Percentiles rank a stretch among this genome's conserved stretches.
Evolutionary conservation across 2,888 invertebrate species (phyloP).

Genomic region (Malthinus seriepunctatus): DNA sequence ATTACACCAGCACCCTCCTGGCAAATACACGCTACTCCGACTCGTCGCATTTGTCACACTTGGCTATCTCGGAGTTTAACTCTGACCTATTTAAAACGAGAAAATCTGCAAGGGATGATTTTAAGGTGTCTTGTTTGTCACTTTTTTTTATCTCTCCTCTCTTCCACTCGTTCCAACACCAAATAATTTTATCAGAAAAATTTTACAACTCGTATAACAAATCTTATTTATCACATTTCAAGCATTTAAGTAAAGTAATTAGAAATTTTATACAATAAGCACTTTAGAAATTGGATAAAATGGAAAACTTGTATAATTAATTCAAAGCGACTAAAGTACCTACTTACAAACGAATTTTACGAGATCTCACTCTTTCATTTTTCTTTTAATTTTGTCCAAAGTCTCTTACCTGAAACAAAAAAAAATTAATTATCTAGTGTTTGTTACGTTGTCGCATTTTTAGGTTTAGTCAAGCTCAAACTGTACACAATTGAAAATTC

Average conservation of each 20-base stretch:
- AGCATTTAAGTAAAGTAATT: too few species aligned
- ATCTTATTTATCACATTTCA: too few species aligned
- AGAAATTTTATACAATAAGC: too few species aligned
- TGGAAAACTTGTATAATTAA: too few species aligned
- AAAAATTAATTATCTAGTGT: too few species aligned
- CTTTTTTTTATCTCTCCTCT: too few species aligned
- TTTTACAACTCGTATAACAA: neutral
- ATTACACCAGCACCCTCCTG: slow-evolving; percentile 21
- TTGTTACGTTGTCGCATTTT: too few species aligned
- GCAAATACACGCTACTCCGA: slow-evolving; percentile 28
- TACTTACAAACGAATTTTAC: slow-evolving; percentile 4
- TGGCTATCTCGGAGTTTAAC: slow-evolving; percentile 34
- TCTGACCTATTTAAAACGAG: slow-evolving; percentile 32
- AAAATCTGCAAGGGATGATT: slow-evolving; percentile 30
- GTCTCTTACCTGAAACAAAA: slow-evolving; percentile 1
- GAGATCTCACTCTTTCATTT: neutral
- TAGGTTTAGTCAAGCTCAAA: too few species aligned
- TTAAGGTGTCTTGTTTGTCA: slow-evolving; percentile 24
- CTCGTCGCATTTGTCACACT: slow-evolving; percentile 34
- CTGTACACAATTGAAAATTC: too few species aligned
- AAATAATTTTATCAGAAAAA: slow-evolving; percentile 27
- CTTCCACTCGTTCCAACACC: neutral
- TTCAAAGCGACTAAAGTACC: neutral
- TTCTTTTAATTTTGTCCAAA: too few species aligned
- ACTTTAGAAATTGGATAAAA: too few species aligned